A percentile compares a stretch with the other conserved stretches of the same genome.
These are phyloP conservation scores for Ceriagrion tenellum DNA, from an alignment of 2,888 invertebrate species.

Conservation along the genomic window DNA sequence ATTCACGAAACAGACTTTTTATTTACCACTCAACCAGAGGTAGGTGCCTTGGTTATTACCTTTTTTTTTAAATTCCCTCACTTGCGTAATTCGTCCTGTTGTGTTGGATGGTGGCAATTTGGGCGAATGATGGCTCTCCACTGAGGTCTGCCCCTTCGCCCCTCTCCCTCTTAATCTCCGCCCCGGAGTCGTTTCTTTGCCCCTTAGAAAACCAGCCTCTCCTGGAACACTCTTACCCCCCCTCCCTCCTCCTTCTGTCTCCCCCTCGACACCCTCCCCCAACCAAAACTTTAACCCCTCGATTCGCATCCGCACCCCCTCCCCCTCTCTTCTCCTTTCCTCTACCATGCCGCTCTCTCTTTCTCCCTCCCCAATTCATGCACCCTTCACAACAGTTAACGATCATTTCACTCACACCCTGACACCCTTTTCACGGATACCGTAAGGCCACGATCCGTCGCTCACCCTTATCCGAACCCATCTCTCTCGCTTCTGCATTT, in stretches of 20 bases:
- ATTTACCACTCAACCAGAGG: background rate
- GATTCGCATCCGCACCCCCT: background rate
- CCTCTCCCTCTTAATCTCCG: slow-evolving; percentile 27
- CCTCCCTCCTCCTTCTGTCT: background rate
- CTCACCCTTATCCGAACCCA: too few species aligned
- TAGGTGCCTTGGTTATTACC: background rate
- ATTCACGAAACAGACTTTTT: background rate
- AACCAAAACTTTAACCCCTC: too few species aligned
- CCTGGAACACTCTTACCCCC: background rate
- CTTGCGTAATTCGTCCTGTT: slow-evolving; percentile 43
- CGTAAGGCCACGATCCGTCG: too few species aligned
- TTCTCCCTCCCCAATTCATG: background rate
- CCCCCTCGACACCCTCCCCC: background rate
- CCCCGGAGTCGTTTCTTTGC: slow-evolving; percentile 52
- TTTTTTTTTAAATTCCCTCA: slow-evolving; percentile 23
- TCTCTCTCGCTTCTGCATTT: too few species aligned
- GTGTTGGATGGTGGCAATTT: slow-evolving; percentile 53
- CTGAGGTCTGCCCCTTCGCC: slow-evolving; percentile 5
- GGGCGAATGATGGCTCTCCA: slow-evolving; percentile 50
- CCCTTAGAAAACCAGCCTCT: slow-evolving; percentile 7
- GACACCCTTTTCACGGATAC: too few species aligned
- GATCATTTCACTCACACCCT: background rate
- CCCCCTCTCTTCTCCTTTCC: background rate
- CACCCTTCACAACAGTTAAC: background rate
- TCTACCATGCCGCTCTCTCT: background rate